These are phyloP conservation scores for Alfaro cultratus DNA, from an alignment of 2,797 vertebrate species.

Conservation along the genomic window DNA sequence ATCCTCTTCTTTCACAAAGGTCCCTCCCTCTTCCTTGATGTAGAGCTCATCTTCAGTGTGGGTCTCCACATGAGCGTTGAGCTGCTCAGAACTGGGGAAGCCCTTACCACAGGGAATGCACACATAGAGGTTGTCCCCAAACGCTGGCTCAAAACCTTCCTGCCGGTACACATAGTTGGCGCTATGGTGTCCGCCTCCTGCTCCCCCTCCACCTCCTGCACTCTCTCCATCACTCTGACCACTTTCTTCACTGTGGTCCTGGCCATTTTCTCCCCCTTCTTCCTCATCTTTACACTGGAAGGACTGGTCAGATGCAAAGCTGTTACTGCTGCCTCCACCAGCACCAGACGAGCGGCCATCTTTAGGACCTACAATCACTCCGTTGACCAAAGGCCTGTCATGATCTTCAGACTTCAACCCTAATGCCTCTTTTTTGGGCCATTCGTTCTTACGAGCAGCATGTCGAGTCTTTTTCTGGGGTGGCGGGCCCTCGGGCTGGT, in stretches of 20 bases:
- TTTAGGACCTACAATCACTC: constrained; percentile 86
- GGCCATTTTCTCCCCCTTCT: constrained; percentile 87
- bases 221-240: constrained; percentile 90
- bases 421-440: constrained; percentile 86
- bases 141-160: constrained; percentile 93
- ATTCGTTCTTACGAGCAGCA: constrained; percentile 88
- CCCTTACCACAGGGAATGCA: constrained; percentile 98
- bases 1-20: constrained; percentile 84
- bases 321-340: constrained; percentile 69
- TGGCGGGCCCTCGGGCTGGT: constrained; percentile 75
- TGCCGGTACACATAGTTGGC: constrained; percentile 93
- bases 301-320: constrained; percentile 78
- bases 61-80: constrained; percentile 95
- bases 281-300: constrained; percentile 89
- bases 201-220: constrained; percentile 64
- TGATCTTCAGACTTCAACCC: constrained; percentile 79
- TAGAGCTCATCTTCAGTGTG: constrained; percentile 96
- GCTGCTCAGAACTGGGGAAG: constrained; percentile 97
- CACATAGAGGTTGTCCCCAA: constrained; percentile 98
- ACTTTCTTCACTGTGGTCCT: constrained; percentile 91
- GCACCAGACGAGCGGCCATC: constrained; percentile 71
- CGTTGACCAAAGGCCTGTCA: constrained; percentile 85
- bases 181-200: constrained; percentile 70
- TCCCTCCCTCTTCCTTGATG: constrained; percentile 90
- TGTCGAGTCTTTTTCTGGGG: constrained; percentile 89